phyloP scores from a whole-genome alignment of 2,888 invertebrate genomes.

The Smittia sp. region DNA sequence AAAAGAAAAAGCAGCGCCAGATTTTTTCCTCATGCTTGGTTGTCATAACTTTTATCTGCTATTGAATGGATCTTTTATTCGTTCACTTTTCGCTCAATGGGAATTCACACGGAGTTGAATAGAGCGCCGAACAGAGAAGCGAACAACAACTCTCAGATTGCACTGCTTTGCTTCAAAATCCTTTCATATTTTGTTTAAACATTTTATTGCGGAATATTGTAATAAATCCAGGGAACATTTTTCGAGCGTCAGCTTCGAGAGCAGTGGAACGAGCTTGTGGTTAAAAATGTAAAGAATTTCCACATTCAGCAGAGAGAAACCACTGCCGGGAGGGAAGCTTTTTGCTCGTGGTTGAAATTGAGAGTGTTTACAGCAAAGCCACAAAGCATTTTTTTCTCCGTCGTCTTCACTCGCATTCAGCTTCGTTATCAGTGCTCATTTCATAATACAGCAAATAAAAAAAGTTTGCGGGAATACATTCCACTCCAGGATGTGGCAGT shows the following conservation, averaged over 20 bases:
- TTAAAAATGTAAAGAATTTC: neutral
- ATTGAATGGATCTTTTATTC: slow-evolving; percentile 16
- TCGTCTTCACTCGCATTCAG: neutral
- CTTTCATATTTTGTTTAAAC: slow-evolving; percentile 19
- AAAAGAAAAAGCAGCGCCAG: too few species aligned
- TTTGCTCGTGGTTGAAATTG: neutral
- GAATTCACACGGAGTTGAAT: neutral
- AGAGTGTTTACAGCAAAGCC: neutral
- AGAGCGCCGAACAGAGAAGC: neutral
- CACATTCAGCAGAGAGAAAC: neutral
- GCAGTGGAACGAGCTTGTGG: neutral
- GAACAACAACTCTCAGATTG: neutral
- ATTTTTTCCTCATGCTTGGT: neutral
- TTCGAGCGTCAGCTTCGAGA: neutral
- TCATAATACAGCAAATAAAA: neutral
- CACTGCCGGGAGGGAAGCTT: neutral
- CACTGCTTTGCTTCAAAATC: neutral
- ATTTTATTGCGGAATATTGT: slow-evolving; percentile 12
- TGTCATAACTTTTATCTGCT: slow-evolving; percentile 13
- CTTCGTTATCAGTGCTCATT: neutral
- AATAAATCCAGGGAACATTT: slow-evolving; percentile 1
- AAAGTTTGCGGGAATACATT: neutral
- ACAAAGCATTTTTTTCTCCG: neutral
- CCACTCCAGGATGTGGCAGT: neutral
- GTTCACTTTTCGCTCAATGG: neutral